Evolutionary conservation across 2,888 invertebrate genomes (phyloP), one percentile per base, ranked within the genome.

Genomic region (Bibio marci): DNA sequence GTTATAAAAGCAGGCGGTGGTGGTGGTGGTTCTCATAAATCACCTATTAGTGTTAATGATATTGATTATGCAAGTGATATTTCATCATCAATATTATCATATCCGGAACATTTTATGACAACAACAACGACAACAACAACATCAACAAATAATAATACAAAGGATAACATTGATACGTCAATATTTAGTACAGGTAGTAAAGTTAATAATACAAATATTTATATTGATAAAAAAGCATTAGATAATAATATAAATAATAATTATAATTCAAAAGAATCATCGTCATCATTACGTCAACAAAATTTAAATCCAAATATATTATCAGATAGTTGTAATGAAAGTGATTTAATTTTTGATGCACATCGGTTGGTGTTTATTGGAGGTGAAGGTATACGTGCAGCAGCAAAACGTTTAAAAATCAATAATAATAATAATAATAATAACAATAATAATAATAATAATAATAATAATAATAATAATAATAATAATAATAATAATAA

Each of bases 121-220:
- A 22, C 22, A 22, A 8, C 22, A 4, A 8, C 22, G 65, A 69
- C 1, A 58, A 60, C 0, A 61, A 56, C 43, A 64, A 64, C 38
- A 64, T 63, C 5, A 38, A 66, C 71, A 1, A 70, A 67, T 46
- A 8, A 22, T 22, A 22, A 22, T 22, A 8, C 5, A 6, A 22
- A 22, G 4, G 22, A 8, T 22, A 4, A 6, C 8, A 22, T 22
- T n/a, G 43, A 40, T 7, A 55, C 59, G 53, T 59, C 59, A 2
- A 71, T 80, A 14, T 70, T 79, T 42, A 76, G 75, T 42, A 67
- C 75, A 0, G 78, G 79, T 30, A 74, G 78, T 3, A 83, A 83
- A 62, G 76, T 82, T 0, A 82, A 83, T 52, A 83, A 83, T 45
- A 82, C 80, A 0, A 83, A 83, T 54, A 70, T 83, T 45, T 80